A percentile compares a stretch with the other conserved stretches of the same genome.
These are phyloP conservation scores for Chymomyza procnemis DNA, from an alignment of 2,888 invertebrate species.

Conservation along the genomic window DNA sequence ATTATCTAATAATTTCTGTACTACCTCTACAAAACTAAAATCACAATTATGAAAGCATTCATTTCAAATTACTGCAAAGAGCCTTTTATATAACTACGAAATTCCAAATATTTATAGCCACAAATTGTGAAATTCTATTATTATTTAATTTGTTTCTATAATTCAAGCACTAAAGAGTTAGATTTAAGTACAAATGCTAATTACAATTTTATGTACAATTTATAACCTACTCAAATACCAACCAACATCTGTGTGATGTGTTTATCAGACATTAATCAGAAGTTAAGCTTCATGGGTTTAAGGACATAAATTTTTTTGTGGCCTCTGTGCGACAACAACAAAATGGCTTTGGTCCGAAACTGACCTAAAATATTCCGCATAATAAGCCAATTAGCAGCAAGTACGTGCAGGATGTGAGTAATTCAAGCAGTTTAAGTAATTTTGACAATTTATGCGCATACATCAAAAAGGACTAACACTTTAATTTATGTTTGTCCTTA, in stretches of 20 bases:
- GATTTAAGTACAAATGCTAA: not conserved
- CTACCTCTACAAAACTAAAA: no score
- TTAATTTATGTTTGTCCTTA: constrained; percentile 17
- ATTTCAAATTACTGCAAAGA: no score
- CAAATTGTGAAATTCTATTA: no score
- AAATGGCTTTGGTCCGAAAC: not conserved
- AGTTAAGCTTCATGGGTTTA: not conserved
- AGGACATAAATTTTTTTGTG: not conserved
- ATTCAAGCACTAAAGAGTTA: not conserved
- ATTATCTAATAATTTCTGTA: no score
- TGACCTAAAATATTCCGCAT: constrained; percentile 12
- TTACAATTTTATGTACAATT: not conserved
- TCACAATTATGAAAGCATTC: no score
- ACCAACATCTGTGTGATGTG: not conserved
- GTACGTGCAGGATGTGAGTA: not conserved
- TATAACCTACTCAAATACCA: not conserved
- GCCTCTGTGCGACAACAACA: not conserved
- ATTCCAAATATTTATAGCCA: no score
- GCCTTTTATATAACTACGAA: no score
- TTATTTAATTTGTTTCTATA: no score
- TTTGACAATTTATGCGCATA: constrained; percentile 58
- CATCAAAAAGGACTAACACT: constrained; percentile 27
- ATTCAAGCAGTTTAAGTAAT: constrained; percentile 25
- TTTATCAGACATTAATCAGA: not conserved
- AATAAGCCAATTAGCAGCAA: constrained; percentile 46